phyloP scores from a whole-genome alignment of 2,888 invertebrate genomes.

The Germaria angustata region DNA sequence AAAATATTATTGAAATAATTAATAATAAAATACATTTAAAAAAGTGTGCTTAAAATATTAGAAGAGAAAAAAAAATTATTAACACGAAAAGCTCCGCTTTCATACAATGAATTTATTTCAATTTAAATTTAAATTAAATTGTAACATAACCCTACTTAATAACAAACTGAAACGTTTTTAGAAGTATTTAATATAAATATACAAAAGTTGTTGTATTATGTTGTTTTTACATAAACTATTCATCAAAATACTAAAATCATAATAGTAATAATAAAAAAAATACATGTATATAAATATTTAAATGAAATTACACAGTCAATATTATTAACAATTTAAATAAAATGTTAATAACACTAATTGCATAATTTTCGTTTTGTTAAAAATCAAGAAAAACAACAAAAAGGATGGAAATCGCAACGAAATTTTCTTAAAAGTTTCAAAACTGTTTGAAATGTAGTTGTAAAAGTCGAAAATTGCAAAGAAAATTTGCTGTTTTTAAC shows the following conservation, averaged over 20 bases:
- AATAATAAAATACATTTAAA: no score
- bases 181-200: conserved; percentile 22
- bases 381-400: background rate
- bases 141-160: conserved; percentile 13
- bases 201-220: background rate
- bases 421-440: background rate
- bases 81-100: conserved; percentile 53
- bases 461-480: no score
- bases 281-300: background rate
- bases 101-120: conserved; percentile 37
- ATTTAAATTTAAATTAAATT: conserved; percentile 46
- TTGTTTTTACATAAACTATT: background rate
- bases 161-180: conserved; percentile 3
- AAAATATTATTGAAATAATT: no score
- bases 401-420: conserved; percentile 19
- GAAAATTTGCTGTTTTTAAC: no score
- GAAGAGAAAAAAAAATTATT: conserved; percentile 8
- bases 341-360: conserved; percentile 15
- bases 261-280: conserved; percentile 3
- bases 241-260: background rate
- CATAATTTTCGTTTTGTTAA: conserved; percentile 4
- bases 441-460: no score
- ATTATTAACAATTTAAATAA: conserved; percentile 6
- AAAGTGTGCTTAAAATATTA: background rate
- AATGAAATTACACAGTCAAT: conserved; percentile 22